A percentile compares a stretch with the other conserved stretches of the same genome.
These are phyloP conservation scores for Ictalurus punctatus DNA, from an alignment of 2,113 vertebrate species.

Conservation along the genomic window DNA sequence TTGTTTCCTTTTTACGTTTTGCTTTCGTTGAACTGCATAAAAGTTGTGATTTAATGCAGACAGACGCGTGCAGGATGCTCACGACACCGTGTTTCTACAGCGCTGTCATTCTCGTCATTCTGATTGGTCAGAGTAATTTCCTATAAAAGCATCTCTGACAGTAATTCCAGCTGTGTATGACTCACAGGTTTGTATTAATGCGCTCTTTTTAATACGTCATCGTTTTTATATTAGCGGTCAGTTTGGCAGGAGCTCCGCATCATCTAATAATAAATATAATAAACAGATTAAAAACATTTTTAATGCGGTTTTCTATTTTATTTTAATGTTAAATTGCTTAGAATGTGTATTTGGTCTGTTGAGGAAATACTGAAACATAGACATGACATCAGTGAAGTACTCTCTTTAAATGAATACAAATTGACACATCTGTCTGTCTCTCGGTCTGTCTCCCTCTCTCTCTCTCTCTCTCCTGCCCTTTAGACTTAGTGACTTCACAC, in stretches of 20 bases:
- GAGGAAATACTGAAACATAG: no score
- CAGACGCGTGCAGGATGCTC: neutral
- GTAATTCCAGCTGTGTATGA: neutral
- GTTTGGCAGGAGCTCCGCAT: no score
- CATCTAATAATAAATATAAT: neutral
- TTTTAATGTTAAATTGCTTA: no score
- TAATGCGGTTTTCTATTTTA: no score
- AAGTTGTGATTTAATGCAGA: neutral
- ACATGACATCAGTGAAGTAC: no score
- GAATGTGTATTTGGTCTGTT: no score
- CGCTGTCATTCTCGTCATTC: neutral
- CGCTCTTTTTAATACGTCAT: neutral
- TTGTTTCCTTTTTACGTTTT: no score
- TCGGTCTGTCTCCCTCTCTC: neutral
- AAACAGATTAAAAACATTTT: neutral
- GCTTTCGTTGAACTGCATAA: no score
- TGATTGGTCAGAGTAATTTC: neutral
- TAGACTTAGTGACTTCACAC: constrained; percentile 13
- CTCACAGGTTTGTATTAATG: neutral
- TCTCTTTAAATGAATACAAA: no score
- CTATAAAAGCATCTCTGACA: neutral
- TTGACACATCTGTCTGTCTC: neutral
- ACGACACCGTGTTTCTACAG: neutral
- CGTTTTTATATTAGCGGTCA: neutral
- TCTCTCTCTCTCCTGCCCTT: neutral